A percentile compares a stretch with the other conserved stretches of the same genome.
phyloP scores from a whole-genome alignment of 1,140 invertebrate genomes.

The Diprion similis region DNA sequence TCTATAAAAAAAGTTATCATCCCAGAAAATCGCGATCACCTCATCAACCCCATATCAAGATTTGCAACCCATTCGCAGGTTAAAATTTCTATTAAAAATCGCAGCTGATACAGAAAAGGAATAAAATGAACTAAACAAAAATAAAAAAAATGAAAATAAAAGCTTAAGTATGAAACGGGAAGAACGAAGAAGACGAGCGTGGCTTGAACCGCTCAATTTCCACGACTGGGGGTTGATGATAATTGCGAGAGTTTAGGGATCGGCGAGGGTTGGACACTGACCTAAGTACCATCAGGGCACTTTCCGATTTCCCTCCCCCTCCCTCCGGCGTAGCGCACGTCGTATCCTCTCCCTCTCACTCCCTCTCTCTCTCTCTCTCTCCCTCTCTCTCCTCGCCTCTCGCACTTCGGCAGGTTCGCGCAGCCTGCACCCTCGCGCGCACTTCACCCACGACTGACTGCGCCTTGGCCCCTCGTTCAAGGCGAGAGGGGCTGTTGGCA shows the following conservation, averaged over 20 bases:
- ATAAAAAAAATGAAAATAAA: too few species aligned
- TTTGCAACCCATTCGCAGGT: too few species aligned
- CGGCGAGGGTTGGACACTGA: slow-evolving; percentile 35
- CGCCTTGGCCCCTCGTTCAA: neutral
- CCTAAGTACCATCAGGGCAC: slow-evolving; percentile 43
- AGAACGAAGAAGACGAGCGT: too few species aligned
- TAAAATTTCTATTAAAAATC: too few species aligned
- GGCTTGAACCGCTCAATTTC: too few species aligned
- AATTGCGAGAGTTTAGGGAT: neutral
- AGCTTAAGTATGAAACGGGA: too few species aligned
- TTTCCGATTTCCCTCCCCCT: neutral
- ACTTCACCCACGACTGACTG: slow-evolving; percentile 60
- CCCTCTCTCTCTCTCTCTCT: neutral
- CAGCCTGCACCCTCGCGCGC: slow-evolving; percentile 56
- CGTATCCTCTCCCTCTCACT: slow-evolving; percentile 21
- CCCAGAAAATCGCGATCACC: too few species aligned
- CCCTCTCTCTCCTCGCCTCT: slow-evolving; percentile 43
- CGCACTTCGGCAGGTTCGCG: slow-evolving; percentile 49
- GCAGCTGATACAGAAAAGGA: too few species aligned
- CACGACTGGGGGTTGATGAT: neutral
- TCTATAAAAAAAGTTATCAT: too few species aligned
- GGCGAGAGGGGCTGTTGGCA: slow-evolving; percentile 20
- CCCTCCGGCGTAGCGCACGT: neutral
- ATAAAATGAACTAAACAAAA: too few species aligned
- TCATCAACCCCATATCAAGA: too few species aligned